A percentile compares a stretch with the other conserved stretches of the same genome.
phyloP scores from a whole-genome alignment of 2,113 vertebrate species.

The Cairina moschata region DNA sequence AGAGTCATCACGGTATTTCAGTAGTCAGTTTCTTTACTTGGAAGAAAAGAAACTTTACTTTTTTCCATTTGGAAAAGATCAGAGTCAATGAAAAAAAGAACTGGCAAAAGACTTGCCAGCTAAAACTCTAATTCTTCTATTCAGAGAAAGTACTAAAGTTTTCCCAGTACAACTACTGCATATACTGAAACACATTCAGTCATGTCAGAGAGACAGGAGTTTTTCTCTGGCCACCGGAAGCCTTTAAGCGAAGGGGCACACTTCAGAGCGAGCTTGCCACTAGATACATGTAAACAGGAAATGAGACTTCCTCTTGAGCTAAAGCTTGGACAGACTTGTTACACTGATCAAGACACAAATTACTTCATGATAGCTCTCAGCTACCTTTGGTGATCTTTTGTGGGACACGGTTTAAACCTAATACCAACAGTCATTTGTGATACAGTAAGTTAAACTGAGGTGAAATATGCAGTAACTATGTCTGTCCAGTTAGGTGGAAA shows the following conservation, averaged over 20 bases:
- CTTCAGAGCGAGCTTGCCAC: background rate
- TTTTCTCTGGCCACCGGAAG: background rate
- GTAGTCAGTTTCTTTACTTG: background rate
- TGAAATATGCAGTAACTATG: background rate
- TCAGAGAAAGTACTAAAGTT: background rate
- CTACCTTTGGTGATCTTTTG: background rate
- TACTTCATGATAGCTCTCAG: background rate
- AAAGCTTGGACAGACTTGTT: background rate
- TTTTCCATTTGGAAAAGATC: background rate
- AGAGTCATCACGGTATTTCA: background rate
- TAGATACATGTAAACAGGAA: background rate
- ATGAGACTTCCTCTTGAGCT: background rate
- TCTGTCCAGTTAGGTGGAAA: background rate
- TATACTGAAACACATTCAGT: background rate
- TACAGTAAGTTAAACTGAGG: rapidly evolving
- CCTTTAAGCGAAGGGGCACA: background rate
- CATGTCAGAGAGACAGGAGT: background rate
- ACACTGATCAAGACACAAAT: background rate
- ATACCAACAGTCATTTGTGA: background rate
- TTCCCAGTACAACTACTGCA: background rate
- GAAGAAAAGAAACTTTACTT: too few relatives aligned
- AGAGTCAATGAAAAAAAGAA: background rate
- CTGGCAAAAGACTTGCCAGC: background rate
- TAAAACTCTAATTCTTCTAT: background rate
- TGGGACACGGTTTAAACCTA: background rate